Percentiles rank a stretch among this genome's conserved stretches.
Evolutionary conservation across 1,140 invertebrate genomes (phyloP).

Genomic region (Drosophila trapezifrons): DNA sequence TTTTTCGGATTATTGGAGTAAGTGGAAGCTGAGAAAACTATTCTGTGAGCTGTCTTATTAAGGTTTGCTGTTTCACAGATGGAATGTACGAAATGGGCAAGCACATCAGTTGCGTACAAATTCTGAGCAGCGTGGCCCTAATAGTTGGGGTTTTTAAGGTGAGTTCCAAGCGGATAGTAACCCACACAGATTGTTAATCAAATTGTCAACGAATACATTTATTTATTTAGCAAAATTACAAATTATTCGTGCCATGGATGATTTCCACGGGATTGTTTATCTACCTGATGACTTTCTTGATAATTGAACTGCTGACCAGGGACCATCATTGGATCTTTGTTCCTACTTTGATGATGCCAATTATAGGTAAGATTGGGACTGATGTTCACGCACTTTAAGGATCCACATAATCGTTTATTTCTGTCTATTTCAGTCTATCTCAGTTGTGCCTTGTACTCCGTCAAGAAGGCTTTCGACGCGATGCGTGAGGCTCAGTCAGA

Average conservation of each 20-base stretch:
- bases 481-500: slow-evolving; percentile 4
- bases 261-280: slow-evolving; percentile 9
- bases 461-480: background rate
- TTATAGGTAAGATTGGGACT: background rate
- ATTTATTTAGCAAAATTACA: background rate
- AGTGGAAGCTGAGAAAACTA: background rate
- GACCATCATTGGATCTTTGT: background rate
- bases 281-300: background rate
- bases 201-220: background rate
- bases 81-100: background rate
- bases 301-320: background rate
- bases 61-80: background rate
- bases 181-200: background rate
- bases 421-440: background rate
- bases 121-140: background rate
- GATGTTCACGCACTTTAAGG: no score
- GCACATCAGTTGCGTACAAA: background rate
- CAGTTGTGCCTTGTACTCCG: background rate
- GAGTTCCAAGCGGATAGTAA: no score
- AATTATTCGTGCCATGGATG: slow-evolving; percentile 13
- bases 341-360: background rate
- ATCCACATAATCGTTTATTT: no score
- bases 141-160: slow-evolving; percentile 1
- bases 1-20: background rate
- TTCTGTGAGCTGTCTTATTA: background rate